Conservation (phyloP, 1,140 invertebrate species). For the Acromyrmex echinatior region DNA sequence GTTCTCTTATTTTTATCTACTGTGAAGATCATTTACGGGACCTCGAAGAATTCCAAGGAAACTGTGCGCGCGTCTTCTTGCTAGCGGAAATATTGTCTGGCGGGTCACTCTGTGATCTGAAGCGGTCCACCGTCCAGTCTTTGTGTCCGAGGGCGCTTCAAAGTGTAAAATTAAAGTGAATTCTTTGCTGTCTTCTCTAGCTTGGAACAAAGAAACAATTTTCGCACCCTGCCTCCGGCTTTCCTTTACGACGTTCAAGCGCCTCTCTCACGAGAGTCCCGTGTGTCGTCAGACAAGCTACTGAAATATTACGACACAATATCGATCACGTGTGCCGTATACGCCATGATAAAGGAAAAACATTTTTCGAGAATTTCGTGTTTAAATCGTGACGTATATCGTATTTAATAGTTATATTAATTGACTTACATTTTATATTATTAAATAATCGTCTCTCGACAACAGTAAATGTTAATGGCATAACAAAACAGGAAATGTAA, state of each 20-base stretch:
- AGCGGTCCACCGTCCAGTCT: constrained; percentile 51
- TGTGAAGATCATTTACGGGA: constrained; percentile 46
- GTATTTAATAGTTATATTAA: neutral
- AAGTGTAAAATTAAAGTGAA: constrained; percentile 66
- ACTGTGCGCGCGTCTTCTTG: constrained; percentile 32
- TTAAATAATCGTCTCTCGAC: neutral
- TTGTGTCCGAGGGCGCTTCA: constrained; percentile 55
- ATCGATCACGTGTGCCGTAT: constrained; percentile 27
- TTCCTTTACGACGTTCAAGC: constrained; percentile 57
- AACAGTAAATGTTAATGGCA: neutral
- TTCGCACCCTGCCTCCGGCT: constrained; percentile 61
- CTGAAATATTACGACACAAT: constrained; percentile 62
- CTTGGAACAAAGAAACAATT: constrained; percentile 65
- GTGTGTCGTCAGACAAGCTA: constrained; percentile 58
- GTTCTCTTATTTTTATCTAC: constrained; percentile 37
- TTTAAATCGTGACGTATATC: neutral
- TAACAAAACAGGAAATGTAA: constrained; percentile 2
- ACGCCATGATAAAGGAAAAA: constrained; percentile 32
- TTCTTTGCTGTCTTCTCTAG: constrained; percentile 58
- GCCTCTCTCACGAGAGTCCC: constrained; percentile 50
- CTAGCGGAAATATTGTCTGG: constrained; percentile 54
- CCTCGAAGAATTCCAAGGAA: constrained; percentile 31
- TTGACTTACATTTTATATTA: neutral
- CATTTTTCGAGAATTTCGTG: constrained; percentile 30
- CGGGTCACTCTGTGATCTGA: constrained; percentile 60